Conservation (phyloP, 2,113 vertebrate species). For the Sinosuthora webbiana region DNA sequence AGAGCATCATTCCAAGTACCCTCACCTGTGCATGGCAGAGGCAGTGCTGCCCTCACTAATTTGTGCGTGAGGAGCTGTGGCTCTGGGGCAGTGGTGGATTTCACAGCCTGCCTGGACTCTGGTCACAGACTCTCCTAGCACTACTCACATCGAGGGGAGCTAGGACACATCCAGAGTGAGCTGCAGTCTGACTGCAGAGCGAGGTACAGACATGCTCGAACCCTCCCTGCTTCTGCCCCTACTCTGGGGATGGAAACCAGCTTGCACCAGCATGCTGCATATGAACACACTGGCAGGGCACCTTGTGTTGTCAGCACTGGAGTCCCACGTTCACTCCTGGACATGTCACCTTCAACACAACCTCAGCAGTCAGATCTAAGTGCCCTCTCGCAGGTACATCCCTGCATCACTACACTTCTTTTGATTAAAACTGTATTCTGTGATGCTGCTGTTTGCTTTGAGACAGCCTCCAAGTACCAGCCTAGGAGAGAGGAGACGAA, state of each 20-base stretch:
- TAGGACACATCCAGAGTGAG: background rate
- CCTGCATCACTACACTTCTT: background rate
- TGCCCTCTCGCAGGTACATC: background rate
- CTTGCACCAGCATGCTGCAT: background rate
- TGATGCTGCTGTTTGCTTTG: background rate
- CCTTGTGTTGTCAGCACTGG: background rate
- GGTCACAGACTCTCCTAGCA: background rate
- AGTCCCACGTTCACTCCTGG: background rate
- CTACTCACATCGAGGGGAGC: fast-evolving
- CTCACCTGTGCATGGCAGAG: background rate
- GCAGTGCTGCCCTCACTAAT: background rate
- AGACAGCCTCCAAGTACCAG: background rate
- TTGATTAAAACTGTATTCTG: background rate
- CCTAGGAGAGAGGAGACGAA: background rate
- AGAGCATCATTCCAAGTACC: background rate
- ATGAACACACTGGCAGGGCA: background rate
- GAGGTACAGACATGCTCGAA: background rate
- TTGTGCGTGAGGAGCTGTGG: background rate
- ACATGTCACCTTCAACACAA: background rate
- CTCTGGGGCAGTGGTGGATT: background rate
- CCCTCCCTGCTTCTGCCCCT: background rate
- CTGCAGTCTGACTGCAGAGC: background rate
- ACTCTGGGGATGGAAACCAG: background rate
- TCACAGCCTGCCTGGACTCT: background rate
- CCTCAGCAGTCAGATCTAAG: background rate